Evolutionary conservation across 1,140 invertebrate species (phyloP), one percentile per base, ranked within the genome.

Genomic region (Thaumetopoea pityocampa): DNA sequence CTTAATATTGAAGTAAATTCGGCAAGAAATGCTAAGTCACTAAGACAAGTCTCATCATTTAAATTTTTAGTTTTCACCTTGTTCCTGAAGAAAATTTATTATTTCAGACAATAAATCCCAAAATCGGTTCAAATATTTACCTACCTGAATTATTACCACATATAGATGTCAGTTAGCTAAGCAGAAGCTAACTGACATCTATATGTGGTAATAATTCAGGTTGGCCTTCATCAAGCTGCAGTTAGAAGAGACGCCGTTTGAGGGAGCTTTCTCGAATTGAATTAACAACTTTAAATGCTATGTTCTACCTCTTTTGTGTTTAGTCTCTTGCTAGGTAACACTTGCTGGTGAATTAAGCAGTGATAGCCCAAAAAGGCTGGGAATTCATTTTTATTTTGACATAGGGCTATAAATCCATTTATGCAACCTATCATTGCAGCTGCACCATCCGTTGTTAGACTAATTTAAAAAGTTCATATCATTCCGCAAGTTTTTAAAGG

Each of bases 241-340:
- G 47, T 51, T 63, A 47, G 49, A 66, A 62, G 22, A 56, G 42
- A 30, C 48, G 51, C 43, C 44, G 63, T 50, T 48, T 46, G 36
- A 51, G 68, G 50, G 36, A 68, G 62, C 38, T 61, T 72, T 58
- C 37, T 38, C 45, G 70, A 55, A 54, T 77, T 19, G 53, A 62
- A 62, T 67, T 67, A 33, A 67, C 57, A 62, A 67, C 60, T 27
- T 72, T 66, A 56, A 74, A 35, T 55, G 48, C 18, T 73, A 43
- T 51, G 54, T 85, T 20, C 62, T 42, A 51, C 66, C 27, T 63
- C 29, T 65, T 70, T 60, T 67, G 68, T 48, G 59, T 60, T 54
- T 52, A 66, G 30, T 51, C 48, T 62, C 43, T 65, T 66, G 35
- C 52, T 64, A 52, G 46, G 44, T 42, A 67, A 42, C 45, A 65